Evolutionary conservation across 2,113 vertebrate genomes (phyloP).

Genomic region (Athene cunicularia): DNA sequence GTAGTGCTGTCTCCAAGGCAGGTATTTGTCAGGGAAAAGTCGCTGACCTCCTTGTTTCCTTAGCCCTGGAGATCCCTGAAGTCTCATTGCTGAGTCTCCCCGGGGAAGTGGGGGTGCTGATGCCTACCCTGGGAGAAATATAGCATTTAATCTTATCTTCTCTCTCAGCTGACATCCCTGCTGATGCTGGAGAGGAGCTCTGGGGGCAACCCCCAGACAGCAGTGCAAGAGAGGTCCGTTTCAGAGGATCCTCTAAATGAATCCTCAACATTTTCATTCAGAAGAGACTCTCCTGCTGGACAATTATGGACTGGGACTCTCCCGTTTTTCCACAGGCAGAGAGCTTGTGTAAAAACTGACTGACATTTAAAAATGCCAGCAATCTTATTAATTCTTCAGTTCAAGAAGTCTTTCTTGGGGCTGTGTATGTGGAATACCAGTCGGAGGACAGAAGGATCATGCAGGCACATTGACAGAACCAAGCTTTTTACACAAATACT

Average conservation of each 20-base stretch:
- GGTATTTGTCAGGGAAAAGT: not conserved
- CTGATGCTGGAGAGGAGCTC: not conserved
- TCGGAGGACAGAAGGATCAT: not conserved
- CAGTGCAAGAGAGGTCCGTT: not conserved
- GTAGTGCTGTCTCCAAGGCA: not conserved
- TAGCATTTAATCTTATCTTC: conserved; percentile 39
- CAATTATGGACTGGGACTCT: not conserved
- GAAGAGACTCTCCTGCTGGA: not conserved
- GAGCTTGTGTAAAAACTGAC: conserved; percentile 35
- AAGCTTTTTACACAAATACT: not conserved
- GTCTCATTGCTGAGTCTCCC: not conserved
- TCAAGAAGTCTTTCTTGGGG: conserved; percentile 5
- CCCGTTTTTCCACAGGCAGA: not conserved
- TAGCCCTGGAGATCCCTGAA: not conserved
- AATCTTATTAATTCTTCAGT: conserved; percentile 47
- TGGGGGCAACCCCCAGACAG: not conserved
- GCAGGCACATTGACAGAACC: not conserved
- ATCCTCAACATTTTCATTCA: conserved; percentile 44
- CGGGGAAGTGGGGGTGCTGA: not conserved
- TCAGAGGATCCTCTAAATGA: not conserved
- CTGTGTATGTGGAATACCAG: not conserved
- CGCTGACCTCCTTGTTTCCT: not conserved
- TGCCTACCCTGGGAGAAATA: not conserved
- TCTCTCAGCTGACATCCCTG: conserved; percentile 19
- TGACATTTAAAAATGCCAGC: conserved; percentile 63